Conservation (phyloP, 2,888 invertebrate genomes). For the Oscheius sp. region DNA sequence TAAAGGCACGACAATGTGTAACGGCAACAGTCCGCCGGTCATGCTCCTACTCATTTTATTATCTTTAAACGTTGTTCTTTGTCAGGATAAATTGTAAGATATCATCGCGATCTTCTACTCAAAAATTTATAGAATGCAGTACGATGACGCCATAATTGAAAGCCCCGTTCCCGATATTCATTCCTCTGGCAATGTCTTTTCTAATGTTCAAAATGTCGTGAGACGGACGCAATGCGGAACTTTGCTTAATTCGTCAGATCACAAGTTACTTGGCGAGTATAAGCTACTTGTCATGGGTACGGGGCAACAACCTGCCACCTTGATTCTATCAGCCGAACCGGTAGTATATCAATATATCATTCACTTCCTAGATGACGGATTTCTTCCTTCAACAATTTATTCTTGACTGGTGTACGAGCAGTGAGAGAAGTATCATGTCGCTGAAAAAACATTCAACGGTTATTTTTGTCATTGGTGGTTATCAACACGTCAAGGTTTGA, state of each 20-base stretch:
- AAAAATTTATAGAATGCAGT: constrained; percentile 20
- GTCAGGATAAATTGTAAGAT: constrained; percentile 11
- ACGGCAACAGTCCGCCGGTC: constrained; percentile 25
- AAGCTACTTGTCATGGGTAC: constrained; percentile 26
- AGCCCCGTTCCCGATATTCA: constrained; percentile 4
- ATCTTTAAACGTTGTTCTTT: not conserved
- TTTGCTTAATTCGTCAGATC: constrained; percentile 21
- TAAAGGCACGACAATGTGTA: constrained; percentile 16
- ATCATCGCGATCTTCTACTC: not conserved
- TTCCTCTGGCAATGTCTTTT: not conserved
- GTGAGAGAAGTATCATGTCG: constrained; percentile 11
- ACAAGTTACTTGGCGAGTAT: constrained; percentile 7
- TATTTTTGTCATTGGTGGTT: constrained; percentile 22
- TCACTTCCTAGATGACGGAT: constrained; percentile 24
- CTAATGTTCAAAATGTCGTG: constrained; percentile 8
- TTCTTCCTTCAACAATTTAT: constrained; percentile 19
- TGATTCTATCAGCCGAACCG: constrained; percentile 22
- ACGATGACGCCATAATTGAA: constrained; percentile 20
- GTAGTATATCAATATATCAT: constrained; percentile 22
- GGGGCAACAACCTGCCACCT: constrained; percentile 18
- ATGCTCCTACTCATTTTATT: constrained; percentile 20
- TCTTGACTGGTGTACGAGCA: constrained; percentile 23
- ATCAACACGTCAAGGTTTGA: constrained; percentile 4
- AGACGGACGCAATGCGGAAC: constrained; percentile 14
- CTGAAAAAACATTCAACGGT: constrained; percentile 24